Evolutionary conservation across 2,113 vertebrate genomes (phyloP).

Genomic region (Grammomys surdaster): DNA sequence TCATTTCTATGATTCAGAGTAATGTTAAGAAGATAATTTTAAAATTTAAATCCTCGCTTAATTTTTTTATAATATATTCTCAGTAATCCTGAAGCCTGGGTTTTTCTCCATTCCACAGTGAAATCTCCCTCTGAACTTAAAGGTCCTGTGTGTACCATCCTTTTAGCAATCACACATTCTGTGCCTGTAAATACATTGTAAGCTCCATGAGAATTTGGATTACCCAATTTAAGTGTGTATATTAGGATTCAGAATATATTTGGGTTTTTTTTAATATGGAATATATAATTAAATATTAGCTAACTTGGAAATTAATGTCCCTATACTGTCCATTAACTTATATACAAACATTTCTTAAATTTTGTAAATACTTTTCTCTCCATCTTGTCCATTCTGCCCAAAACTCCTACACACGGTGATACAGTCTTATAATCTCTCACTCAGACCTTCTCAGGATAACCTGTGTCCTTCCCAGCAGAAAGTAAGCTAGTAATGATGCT

Average conservation of each 20-base stretch:
- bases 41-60: background rate
- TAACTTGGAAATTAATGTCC: conserved; percentile 45
- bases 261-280: background rate
- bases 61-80: background rate
- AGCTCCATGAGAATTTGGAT: background rate
- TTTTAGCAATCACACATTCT: background rate
- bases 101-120: conserved; percentile 32
- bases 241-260: conserved; percentile 43
- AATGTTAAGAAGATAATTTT: background rate
- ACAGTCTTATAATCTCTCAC: background rate
- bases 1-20: background rate
- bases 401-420: background rate
- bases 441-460: conserved; percentile 3
- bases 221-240: background rate
- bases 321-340: background rate
- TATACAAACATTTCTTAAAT: conserved; percentile 7
- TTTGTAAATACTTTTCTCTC: conserved; percentile 25
- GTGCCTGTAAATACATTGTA: background rate
- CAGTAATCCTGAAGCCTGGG: background rate
- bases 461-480: background rate
- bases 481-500: background rate
- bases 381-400: background rate
- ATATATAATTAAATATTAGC: conserved; percentile 38
- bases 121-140: background rate
- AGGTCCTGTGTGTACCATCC: background rate